These are phyloP conservation scores for Ficedula albicollis DNA, from an alignment of 2,797 vertebrate species.

Conservation along the genomic window DNA sequence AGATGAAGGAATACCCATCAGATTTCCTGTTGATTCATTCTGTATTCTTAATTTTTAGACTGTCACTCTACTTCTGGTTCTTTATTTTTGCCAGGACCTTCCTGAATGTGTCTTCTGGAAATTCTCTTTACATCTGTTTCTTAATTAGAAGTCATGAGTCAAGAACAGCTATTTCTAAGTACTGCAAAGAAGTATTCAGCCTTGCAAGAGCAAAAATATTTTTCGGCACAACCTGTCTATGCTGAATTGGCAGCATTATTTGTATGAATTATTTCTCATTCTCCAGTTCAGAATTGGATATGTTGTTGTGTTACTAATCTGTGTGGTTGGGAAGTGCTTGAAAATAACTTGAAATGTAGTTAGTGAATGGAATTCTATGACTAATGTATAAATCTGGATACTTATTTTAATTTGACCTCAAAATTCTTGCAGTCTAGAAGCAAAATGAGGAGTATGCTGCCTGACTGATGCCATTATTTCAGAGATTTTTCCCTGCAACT, in stretches of 20 bases:
- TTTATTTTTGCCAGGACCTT: background rate
- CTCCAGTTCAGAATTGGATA: background rate
- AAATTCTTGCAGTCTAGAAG: background rate
- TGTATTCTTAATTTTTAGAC: background rate
- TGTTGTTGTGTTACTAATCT: background rate
- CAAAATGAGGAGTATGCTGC: background rate
- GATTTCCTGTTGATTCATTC: background rate
- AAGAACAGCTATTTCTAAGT: background rate
- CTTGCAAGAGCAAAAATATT: conserved; percentile 36
- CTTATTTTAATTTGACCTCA: background rate
- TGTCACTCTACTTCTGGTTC: background rate
- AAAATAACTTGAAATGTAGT: background rate
- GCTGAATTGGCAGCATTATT: conserved; percentile 39
- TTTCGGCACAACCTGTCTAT: conserved; percentile 4
- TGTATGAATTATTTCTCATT: conserved; percentile 51
- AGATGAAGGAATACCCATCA: background rate
- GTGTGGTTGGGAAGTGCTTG: background rate
- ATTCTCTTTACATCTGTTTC: conserved; percentile 42
- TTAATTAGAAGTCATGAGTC: conserved; percentile 54
- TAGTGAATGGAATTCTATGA: background rate
- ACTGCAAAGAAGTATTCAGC: background rate
- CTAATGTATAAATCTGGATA: background rate
- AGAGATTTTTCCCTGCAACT: background rate
- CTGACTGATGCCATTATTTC: background rate
- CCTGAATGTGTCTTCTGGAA: background rate